Evolutionary conservation across 2,888 invertebrate genomes (phyloP).

Genomic region (Hyles lineata): DNA sequence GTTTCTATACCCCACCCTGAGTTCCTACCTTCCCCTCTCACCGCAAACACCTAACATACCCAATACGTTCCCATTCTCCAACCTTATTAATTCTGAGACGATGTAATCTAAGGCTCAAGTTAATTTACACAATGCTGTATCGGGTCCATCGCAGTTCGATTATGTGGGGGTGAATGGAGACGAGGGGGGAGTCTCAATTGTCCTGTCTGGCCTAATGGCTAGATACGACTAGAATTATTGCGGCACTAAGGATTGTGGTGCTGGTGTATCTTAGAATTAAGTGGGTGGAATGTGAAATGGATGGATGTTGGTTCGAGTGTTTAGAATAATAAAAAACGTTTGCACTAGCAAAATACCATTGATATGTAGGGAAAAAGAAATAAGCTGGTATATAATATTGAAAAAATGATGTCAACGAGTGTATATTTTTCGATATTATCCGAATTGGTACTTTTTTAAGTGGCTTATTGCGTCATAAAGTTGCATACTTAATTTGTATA

Average conservation of each 20-base stretch:
- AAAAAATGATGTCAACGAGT: too few relatives aligned
- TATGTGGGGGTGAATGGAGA: slow-evolving; percentile 40
- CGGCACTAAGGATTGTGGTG: slow-evolving; percentile 42
- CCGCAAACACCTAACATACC: too few relatives aligned
- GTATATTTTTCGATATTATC: too few relatives aligned
- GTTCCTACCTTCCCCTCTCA: too few relatives aligned
- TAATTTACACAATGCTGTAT: slow-evolving; percentile 33
- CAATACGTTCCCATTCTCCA: neutral
- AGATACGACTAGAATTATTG: slow-evolving; percentile 51
- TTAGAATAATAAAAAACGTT: too few relatives aligned
- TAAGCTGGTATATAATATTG: too few relatives aligned
- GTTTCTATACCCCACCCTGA: too few relatives aligned
- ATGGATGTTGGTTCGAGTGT: too few relatives aligned
- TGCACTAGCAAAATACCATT: too few relatives aligned
- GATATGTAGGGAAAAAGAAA: too few relatives aligned
- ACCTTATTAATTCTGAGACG: slow-evolving; percentile 8
- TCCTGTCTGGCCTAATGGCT: slow-evolving; percentile 53
- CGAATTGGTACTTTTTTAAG: too few relatives aligned
- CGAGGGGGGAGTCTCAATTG: slow-evolving; percentile 51
- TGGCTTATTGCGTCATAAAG: too few relatives aligned
- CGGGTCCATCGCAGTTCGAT: slow-evolving; percentile 31
- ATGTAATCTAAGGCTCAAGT: neutral
- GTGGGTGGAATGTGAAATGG: neutral
- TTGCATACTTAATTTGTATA: neutral
- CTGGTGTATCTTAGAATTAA: slow-evolving; percentile 8